Evolutionary conservation across 2,888 invertebrate genomes (phyloP), one percentile per base, ranked within the genome.

Genomic region (Xiphydria camelus): DNA sequence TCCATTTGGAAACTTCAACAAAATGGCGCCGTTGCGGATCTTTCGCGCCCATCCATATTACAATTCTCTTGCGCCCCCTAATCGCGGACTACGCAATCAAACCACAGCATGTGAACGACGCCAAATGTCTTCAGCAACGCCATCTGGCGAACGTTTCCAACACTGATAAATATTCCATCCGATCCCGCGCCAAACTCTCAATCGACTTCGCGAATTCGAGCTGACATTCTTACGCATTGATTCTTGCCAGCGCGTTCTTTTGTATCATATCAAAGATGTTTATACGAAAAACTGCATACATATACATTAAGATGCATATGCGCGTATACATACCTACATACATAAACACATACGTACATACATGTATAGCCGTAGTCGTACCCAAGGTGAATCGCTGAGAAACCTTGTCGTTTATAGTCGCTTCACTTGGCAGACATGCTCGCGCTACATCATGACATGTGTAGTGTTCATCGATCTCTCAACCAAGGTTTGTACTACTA

Each of bases 301-400:
- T 14, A 29, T 46, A 49, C 34, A 45, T 50, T 39, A 43, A 45
- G 47, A 51, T 48, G 48, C 25, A 49, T 29, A 44, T 46, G 22
- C 19, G 20, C 39, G 18, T 47, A 53, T 44, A 41, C 23, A 23
- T 54, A 52, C 44, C 45, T 52, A 47, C 51, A 53, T 42, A 48
- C 49, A 51, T 38, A 58, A 51, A 53, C 59, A 58, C 51, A 59
- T 61, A 61, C 49, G 48, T 45, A 50, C n/a, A n/a, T n/a, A n/a
- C n/a, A n/a, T n/a, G n/a, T n/a, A n/a, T n/a, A n/a, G n/a, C n/a
- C n/a, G n/a, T n/a, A n/a, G n/a, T n/a, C n/a, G n/a, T n/a, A n/a
- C n/a, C 9, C 15, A 31, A 22, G 41, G n/a, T 44, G 32, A 48
- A 53, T 49, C 52, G 53, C 54, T 59, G 55, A 45, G 44, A 53